These are phyloP conservation scores for Zoanthus gigantus DNA, from an alignment of 92 coral and sea anemone genomes.

Conservation along the genomic window DNA sequence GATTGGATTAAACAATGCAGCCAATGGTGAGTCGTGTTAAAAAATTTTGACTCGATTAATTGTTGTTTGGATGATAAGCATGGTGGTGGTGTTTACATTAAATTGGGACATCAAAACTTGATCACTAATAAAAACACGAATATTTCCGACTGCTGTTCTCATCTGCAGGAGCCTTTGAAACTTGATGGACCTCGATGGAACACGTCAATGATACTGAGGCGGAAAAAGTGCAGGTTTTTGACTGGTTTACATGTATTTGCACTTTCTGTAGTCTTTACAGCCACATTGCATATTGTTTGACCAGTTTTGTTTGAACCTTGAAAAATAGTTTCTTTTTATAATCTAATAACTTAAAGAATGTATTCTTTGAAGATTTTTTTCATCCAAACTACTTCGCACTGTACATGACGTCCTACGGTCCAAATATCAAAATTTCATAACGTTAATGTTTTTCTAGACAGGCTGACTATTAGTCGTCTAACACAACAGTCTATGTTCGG, in stretches of 20 bases:
- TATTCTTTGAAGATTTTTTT: neutral
- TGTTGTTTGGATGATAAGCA: neutral
- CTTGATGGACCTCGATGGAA: slow-evolving; percentile 46
- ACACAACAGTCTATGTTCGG: neutral
- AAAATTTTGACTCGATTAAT: neutral
- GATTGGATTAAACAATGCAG: slow-evolving; percentile 44
- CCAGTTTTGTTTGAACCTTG: neutral
- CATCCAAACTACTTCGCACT: neutral
- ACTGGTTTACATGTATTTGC: neutral
- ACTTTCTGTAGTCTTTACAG: neutral
- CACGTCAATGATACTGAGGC: neutral
- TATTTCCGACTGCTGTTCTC: neutral
- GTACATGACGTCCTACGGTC: neutral
- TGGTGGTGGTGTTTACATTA: neutral
- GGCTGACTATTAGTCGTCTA: neutral
- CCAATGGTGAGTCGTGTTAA: slow-evolving; percentile 51
- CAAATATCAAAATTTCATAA: neutral
- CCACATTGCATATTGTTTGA: neutral
- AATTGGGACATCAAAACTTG: neutral
- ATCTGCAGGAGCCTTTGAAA: neutral
- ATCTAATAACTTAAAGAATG: neutral
- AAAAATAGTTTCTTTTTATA: neutral
- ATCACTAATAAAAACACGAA: neutral
- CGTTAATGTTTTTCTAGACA: neutral
- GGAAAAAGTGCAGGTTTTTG: slow-evolving; percentile 23